Base-by-base conservation (phyloP, 2,113 vertebrate genomes). In the Acrocephalus arundinaceus region DNA sequence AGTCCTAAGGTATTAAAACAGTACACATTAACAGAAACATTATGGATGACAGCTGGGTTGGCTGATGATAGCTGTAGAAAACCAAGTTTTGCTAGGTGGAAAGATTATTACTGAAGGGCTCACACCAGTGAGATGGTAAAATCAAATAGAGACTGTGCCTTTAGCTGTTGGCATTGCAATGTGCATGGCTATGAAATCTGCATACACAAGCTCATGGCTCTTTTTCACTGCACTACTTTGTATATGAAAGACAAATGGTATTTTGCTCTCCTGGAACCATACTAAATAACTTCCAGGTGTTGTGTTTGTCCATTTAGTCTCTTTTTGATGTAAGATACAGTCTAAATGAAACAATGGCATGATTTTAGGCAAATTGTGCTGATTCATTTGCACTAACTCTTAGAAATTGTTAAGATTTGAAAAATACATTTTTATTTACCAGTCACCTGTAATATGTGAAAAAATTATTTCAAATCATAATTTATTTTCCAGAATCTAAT, bases 71-170 rank as follows among this genome's bases (percentile, higher is more conserved):
- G 58, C 43, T 92, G 71, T 71, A n/a, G 31, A 74, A 92, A 95
- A 93, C 13, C 37, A 70, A 75, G 30, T 67, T 81, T 78, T 81
- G 11, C 27, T 93, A 52, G 39, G 78, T 93, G 85, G 61, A 68
- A 65, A 85, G 71, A 90, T 87, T 94, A 57, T 93, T 96, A 77
- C 20, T 68, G 39, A 81, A 87, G 46, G 21, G 46, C 13, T 94
- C 31, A 80, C 30, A 93, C 57, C 61, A 24, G 31, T 68, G 33
- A 85, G 63, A 86, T 35, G 22, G 54, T 49, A 67, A 94, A 96
- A 92, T 87, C 57, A 94, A 97, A 89, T 55, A 91, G 62, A 39
- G 27, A 17, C 14, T 68, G n/a, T 87, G 62, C 73, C 35, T 94
- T 88, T 54, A 92, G 52, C 27, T 85, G 19, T 63, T 87, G 73